These are phyloP conservation scores for Margarornis squamiger DNA, from an alignment of 2,797 vertebrate species.

Conservation along the genomic window DNA sequence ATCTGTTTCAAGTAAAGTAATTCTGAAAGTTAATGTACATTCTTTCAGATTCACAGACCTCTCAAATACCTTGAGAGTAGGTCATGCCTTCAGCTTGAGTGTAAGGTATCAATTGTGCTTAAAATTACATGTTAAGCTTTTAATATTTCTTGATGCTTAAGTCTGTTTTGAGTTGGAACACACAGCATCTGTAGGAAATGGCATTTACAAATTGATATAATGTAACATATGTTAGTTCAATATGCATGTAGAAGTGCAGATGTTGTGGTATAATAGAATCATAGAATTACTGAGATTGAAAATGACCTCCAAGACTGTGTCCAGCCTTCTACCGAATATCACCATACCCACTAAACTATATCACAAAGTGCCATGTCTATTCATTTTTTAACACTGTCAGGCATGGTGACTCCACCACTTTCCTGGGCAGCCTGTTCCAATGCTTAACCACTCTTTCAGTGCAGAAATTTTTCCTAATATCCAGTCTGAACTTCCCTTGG, in stretches of 20 bases:
- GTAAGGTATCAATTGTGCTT: background rate
- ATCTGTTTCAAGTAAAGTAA: background rate
- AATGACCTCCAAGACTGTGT: accelerated
- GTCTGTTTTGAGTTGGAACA: background rate
- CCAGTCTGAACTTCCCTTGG: background rate
- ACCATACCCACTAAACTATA: background rate
- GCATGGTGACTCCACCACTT: background rate
- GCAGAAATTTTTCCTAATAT: background rate
- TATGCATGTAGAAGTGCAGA: background rate
- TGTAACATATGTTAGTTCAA: accelerated
- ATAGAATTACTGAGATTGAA: background rate
- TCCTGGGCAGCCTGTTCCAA: background rate
- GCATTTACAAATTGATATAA: background rate
- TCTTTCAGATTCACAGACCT: background rate
- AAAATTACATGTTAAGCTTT: background rate
- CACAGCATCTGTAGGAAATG: background rate
- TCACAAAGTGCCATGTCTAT: background rate
- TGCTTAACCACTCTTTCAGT: background rate
- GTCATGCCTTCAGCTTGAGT: background rate
- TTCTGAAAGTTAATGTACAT: background rate
- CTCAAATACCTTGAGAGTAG: background rate
- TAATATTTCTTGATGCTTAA: background rate
- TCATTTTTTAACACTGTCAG: background rate
- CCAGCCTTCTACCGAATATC: background rate
- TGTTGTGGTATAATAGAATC: background rate